Base-by-base conservation (phyloP, 2,113 vertebrate species). In the Nothocercus nigrocapillus region DNA sequence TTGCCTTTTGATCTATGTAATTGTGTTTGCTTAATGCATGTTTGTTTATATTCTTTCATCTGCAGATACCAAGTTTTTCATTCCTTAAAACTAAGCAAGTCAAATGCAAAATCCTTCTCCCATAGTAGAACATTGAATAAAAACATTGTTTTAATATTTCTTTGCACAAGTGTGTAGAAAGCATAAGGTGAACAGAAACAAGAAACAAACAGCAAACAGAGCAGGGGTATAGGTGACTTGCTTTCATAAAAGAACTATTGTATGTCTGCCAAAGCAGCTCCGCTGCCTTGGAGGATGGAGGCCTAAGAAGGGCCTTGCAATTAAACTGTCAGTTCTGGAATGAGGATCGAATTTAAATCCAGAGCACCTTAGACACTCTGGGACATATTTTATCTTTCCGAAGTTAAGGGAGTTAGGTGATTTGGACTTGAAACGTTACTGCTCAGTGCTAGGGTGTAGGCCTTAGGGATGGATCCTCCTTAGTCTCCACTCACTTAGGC, bases 321-420 rank as follows among this genome's bases (percentile, higher is more conserved):
- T 89, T 88, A 44, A 89, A 88, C 64, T 89, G 94, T 90, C 88
- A 85, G 47, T 67, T 87, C 74, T 92, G 80, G 95, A 95, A 94
- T 89, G 91, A 95, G 91, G 86, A 86, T 95, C 87, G 93, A 88
- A 95, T 95, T 92, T 88, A 95, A 94, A 82, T 84, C 62, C 80
- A 69, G 25, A 81, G 44, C 80, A 47, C 67, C 34, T 86, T 54
- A 85, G 89, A 85, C 58, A 58, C 47, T 94, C 61, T 58, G 89
- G 69, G 88, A 51, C 12, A 5, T 80, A 27, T 64, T 95, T 95
- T 88, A 38, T 72, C 61, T 93, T 91, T 73, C 51, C 64, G 20
- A 80, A 56, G 28, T 64, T 53, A 24, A 27, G 85, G 73, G 88
- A 82, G 59, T 70, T 7, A 5, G 47, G 64, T 62, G 59, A 62